Conservation (phyloP, 2,113 vertebrate species). For the Tiliqua scincoides region DNA sequence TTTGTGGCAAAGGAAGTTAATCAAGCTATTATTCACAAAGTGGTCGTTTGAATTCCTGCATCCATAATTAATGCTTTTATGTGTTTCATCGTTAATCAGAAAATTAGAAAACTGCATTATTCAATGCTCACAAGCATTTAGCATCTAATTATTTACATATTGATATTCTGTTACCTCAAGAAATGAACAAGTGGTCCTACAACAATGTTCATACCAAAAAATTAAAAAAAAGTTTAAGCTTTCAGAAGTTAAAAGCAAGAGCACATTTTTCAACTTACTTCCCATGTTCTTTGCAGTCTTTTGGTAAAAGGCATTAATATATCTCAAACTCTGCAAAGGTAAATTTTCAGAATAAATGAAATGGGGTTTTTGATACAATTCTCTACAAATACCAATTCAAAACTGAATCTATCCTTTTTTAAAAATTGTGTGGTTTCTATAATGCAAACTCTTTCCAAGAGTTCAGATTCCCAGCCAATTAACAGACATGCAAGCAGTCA, state of each 20-base stretch:
- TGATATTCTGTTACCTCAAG: slow-evolving; percentile 46
- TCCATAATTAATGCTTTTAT: slow-evolving; percentile 63
- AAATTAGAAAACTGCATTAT: slow-evolving; percentile 64
- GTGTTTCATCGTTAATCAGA: slow-evolving; percentile 67
- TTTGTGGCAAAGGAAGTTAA: slow-evolving; percentile 58
- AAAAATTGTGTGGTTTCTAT: background rate
- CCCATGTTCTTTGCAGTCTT: slow-evolving; percentile 30
- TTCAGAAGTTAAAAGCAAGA: slow-evolving; percentile 40
- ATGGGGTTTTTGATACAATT: background rate
- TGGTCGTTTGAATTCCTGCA: slow-evolving; percentile 45
- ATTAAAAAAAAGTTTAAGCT: slow-evolving; percentile 34
- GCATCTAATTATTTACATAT: slow-evolving; percentile 63
- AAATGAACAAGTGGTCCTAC: background rate
- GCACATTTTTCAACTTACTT: slow-evolving; percentile 30
- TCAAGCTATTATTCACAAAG: slow-evolving; percentile 59
- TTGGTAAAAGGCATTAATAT: slow-evolving; percentile 1
- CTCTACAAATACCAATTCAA: background rate
- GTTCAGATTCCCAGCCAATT: background rate
- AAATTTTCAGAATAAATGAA: background rate
- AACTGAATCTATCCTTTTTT: background rate
- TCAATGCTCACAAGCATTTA: slow-evolving; percentile 54
- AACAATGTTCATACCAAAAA: background rate
- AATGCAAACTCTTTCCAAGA: background rate
- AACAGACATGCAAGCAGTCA: no score
- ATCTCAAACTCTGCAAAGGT: background rate